Conservation (phyloP, 2,113 vertebrate genomes). For the Carassius gibelio region DNA sequence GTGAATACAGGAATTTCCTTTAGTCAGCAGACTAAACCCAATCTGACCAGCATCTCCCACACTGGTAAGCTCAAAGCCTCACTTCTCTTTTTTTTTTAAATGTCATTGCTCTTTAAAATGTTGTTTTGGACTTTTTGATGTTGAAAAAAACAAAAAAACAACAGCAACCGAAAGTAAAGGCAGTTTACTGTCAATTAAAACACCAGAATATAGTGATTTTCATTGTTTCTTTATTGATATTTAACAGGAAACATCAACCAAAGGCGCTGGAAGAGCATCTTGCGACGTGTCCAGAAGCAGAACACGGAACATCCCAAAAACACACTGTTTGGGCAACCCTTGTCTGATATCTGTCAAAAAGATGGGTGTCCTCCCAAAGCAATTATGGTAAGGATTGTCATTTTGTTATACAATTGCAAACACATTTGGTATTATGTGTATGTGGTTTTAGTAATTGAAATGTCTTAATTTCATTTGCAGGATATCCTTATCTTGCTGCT, state of each 20-base stretch:
- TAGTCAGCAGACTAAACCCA: conserved; percentile 37
- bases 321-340: conserved; percentile 76
- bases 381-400: conserved; percentile 72
- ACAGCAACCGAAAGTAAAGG: neutral
- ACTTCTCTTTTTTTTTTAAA: conserved; percentile 7
- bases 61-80: conserved; percentile 41
- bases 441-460: neutral
- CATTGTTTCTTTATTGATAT: neutral
- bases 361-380: conserved; percentile 72
- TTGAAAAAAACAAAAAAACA: neutral
- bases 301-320: conserved; percentile 63
- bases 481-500: conserved; percentile 78
- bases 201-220: neutral
- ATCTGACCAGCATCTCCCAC: conserved; percentile 14
- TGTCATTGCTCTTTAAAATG: neutral
- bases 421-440: neutral
- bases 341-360: conserved; percentile 75
- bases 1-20: conserved; percentile 29
- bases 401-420: neutral
- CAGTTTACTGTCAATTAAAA: neutral
- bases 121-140: neutral
- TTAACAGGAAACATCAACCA: conserved; percentile 60
- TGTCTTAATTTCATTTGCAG: conserved; percentile 60
- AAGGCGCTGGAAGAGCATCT: conserved; percentile 76
- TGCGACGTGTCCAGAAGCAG: conserved; percentile 71